phyloP scores from a whole-genome alignment of 2,113 vertebrate species.

The Amphilophus citrinellus region DNA sequence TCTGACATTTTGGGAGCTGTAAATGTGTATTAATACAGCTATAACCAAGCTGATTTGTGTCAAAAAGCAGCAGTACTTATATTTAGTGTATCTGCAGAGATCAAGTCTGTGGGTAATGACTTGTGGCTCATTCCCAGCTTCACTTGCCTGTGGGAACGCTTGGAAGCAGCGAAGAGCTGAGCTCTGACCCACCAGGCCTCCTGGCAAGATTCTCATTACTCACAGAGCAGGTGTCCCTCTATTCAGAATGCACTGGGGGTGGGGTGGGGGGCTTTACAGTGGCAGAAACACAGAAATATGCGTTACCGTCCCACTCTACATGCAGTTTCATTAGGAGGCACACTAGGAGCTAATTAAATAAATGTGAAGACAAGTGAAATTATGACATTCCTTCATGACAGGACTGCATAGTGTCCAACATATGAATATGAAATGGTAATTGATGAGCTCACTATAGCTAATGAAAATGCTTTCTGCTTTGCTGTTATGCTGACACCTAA shows the following conservation, averaged over 20 bases:
- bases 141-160: slow-evolving; percentile 50
- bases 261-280: not conserved
- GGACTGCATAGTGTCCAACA: slow-evolving; percentile 12
- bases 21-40: not conserved
- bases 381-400: slow-evolving; percentile 34
- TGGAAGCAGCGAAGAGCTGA: slow-evolving; percentile 39
- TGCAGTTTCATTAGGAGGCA: slow-evolving; percentile 50
- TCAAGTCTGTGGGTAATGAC: slow-evolving; percentile 2
- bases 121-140: slow-evolving; percentile 14
- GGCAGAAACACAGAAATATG: slow-evolving; percentile 15
- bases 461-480: slow-evolving; percentile 29
- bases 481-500: slow-evolving; percentile 23
- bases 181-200: slow-evolving; percentile 44
- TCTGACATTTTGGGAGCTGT: not conserved
- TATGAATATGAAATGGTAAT: slow-evolving; percentile 25
- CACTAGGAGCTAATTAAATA: slow-evolving; percentile 53
- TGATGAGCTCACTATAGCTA: slow-evolving; percentile 51
- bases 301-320: slow-evolving; percentile 18
- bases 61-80: slow-evolving; percentile 3
- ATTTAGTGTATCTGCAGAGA: slow-evolving; percentile 18
- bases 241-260: slow-evolving; percentile 39
- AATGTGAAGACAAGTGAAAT: slow-evolving; percentile 34
- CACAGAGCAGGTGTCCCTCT: slow-evolving; percentile 39
- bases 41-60: slow-evolving; percentile 9
- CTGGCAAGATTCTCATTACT: slow-evolving; percentile 68